These are phyloP conservation scores for Oophaga pumilio DNA, from an alignment of 2,113 vertebrate genomes.

Conservation along the genomic window DNA sequence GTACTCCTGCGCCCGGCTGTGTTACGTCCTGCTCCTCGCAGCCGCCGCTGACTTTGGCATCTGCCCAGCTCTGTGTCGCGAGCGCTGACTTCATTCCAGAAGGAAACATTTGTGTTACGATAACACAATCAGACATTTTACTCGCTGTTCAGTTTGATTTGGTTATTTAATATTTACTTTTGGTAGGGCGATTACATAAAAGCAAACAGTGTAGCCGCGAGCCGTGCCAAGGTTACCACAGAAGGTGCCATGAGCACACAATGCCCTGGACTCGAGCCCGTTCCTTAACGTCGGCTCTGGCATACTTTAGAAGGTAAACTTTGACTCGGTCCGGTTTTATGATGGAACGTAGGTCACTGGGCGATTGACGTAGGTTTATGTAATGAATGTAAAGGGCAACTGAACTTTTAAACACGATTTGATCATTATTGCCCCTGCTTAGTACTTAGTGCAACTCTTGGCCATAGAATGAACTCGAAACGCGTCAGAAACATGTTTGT, in stretches of 20 bases:
- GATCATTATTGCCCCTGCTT: too few species aligned
- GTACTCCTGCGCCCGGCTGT: not conserved
- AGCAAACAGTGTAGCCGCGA: not conserved
- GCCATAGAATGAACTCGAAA: too few species aligned
- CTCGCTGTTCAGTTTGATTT: slow-evolving; percentile 45
- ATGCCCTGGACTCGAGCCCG: not conserved
- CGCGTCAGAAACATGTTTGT: too few species aligned
- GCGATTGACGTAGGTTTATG: not conserved
- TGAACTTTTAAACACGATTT: too few species aligned
- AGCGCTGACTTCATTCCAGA: slow-evolving; percentile 28
- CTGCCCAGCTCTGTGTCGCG: not conserved
- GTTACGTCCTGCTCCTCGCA: not conserved
- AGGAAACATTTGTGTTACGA: slow-evolving; percentile 46
- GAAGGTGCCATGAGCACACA: slow-evolving; percentile 18
- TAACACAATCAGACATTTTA: slow-evolving; percentile 39
- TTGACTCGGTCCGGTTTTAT: not conserved
- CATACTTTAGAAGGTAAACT: not conserved
- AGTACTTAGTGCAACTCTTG: too few species aligned
- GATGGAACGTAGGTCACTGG: too few species aligned
- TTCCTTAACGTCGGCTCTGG: not conserved
- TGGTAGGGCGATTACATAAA: slow-evolving; percentile 28
- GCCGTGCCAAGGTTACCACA: slow-evolving; percentile 23
- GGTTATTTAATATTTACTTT: slow-evolving; percentile 47
- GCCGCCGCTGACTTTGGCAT: slow-evolving; percentile 27
- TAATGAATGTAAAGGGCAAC: not conserved